phyloP scores from a whole-genome alignment of 2,797 vertebrate genomes.

The Orientallactaga sibirica region DNA sequence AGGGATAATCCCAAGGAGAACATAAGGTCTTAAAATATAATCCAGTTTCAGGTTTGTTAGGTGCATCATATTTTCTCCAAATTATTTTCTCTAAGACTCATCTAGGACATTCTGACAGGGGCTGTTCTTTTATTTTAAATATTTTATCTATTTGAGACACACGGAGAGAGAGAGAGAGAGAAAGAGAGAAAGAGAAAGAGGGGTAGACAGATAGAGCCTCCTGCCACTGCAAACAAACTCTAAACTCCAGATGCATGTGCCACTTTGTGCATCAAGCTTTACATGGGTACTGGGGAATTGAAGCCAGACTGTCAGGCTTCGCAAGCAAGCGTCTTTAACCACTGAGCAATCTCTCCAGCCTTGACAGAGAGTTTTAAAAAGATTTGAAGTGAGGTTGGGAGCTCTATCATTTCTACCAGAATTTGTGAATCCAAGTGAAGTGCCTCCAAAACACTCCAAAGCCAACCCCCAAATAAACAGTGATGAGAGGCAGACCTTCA shows the following conservation, averaged over 20 bases:
- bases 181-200: too few species aligned
- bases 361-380: background rate
- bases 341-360: background rate
- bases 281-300: too few species aligned
- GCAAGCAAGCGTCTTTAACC: too few species aligned
- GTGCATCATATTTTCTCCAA: background rate
- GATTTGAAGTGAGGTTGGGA: background rate
- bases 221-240: too few species aligned
- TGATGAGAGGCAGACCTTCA: background rate
- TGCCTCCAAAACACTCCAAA: background rate
- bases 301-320: too few species aligned
- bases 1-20: background rate
- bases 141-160: too few species aligned
- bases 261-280: too few species aligned
- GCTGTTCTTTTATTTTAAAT: background rate
- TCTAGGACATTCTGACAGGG: background rate
- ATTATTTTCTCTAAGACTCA: conserved; percentile 13
- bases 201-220: too few species aligned
- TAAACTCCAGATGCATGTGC: too few species aligned
- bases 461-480: background rate
- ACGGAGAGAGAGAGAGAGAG: too few species aligned
- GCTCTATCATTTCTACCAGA: background rate
- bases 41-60: conserved; percentile 40
- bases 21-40: background rate
- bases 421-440: background rate